Percentiles rank a stretch among this genome's conserved stretches.
These are phyloP conservation scores for Willisornis vidua DNA, from an alignment of 2,113 vertebrate species.

Conservation along the genomic window DNA sequence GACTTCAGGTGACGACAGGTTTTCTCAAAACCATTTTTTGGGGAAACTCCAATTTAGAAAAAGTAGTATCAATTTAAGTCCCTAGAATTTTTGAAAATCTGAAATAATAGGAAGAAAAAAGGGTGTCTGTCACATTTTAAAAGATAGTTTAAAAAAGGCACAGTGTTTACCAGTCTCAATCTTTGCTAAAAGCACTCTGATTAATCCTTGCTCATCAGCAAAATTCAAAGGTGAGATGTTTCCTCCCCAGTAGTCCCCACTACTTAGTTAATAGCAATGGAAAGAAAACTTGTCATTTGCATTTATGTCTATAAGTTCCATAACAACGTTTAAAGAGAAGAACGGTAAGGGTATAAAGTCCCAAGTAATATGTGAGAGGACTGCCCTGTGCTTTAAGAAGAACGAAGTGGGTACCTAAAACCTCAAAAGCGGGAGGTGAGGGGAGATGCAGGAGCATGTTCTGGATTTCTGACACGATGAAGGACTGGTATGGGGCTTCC, in stretches of 20 bases:
- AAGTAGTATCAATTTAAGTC: neutral
- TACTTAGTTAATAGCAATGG: neutral
- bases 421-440: too few species aligned
- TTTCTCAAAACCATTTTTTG: neutral
- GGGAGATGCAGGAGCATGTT: neutral
- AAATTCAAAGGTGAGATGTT: neutral
- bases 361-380: neutral
- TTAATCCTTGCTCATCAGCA: neutral
- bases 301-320: neutral
- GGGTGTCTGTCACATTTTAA: neutral
- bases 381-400: neutral
- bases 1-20: neutral
- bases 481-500: neutral
- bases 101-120: neutral
- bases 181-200: neutral
- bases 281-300: neutral
- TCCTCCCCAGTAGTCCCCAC: neutral
- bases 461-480: neutral
- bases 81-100: neutral
- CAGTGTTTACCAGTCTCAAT: neutral
- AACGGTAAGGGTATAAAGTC: neutral
- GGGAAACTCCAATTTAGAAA: neutral
- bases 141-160: neutral
- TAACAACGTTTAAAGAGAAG: neutral
- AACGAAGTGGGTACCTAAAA: fast-evolving